Base-by-base conservation (phyloP, 1,140 invertebrate genomes). In the Linepithema humile region DNA sequence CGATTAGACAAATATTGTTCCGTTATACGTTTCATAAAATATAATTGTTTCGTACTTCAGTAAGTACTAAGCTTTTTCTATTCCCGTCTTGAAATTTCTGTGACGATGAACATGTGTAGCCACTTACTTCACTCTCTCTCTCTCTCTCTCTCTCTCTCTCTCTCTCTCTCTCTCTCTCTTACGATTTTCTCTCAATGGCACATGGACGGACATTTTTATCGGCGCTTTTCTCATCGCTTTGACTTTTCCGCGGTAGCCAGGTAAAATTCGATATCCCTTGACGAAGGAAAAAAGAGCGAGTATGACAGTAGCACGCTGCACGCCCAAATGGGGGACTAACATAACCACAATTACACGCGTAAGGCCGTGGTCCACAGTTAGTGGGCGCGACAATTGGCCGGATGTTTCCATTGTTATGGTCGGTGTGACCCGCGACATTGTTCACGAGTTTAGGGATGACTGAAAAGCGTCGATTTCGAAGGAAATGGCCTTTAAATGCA, bases 351-450 rank as follows among this genome's bases (percentile, higher is more conserved):
- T 89, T 86, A 89, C 72, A 89, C 82, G 88, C 45, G 5, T 20
- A 29, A n/a, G 62, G 77, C 70, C 50, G 77, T 65, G 82, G 86
- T 80, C 59, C 67, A 87, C 78, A 86, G 86, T 65, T 84, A 88
- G 48, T 69, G 35, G 90, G 91, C 91, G 89, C 92, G 92, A 93
- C 92, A 92, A 93, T 93, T 92, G 92, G 91, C 92, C 92, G 92
- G 92, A 92, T 93, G 92, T 93, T 92, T 92, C 89, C 72, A 92
- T 93, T 93, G 92, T 93, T 83, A 87, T 64, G 86, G 80, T 90
- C 87, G 90, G 90, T 86, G 87, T 80, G 88, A 90, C 89, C 86
- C 88, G 84, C 84, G 85, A 75, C 78, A 92, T 93, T 92, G 90
- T 91, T 83, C 86, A 77, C n/a, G 23, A 89, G 69, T 90, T 91